Percentiles rank a stretch among this genome's conserved stretches.
Evolutionary conservation across 2,113 vertebrate species (phyloP).

Genomic region (Regulus satrapa): DNA sequence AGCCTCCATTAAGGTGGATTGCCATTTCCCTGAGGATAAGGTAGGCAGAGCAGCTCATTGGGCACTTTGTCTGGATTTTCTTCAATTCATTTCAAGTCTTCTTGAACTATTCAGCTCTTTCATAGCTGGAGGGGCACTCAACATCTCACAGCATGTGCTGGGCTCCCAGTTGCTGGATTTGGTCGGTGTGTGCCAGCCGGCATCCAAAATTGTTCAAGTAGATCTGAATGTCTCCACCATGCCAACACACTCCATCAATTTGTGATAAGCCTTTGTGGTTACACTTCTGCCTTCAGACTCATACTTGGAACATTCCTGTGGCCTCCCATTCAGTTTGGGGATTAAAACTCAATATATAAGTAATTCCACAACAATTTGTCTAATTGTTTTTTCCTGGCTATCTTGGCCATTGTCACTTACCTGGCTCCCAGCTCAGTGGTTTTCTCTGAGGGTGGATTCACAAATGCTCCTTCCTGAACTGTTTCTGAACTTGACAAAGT

Average conservation of each 20-base stretch:
- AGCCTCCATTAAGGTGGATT: too few relatives aligned
- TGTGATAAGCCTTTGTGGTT: neutral
- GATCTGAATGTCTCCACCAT: neutral
- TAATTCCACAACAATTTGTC: neutral
- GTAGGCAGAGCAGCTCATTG: neutral
- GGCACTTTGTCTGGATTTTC: neutral
- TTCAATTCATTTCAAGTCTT: neutral
- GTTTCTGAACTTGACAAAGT: neutral
- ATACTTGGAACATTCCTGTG: neutral
- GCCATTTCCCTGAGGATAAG: neutral
- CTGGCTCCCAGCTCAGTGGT: neutral
- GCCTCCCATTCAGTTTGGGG: neutral
- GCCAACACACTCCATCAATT: neutral
- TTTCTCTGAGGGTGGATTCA: neutral
- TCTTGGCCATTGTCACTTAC: neutral
- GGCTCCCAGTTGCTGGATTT: neutral
- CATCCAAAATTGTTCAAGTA: neutral
- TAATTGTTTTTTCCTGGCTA: neutral
- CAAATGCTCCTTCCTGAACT: neutral
- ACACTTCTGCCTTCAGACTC: neutral
- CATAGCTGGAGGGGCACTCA: neutral
- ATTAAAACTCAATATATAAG: neutral
- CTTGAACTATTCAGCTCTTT: neutral
- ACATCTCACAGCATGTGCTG: neutral
- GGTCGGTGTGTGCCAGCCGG: neutral